Evolutionary conservation across 1,140 invertebrate species (phyloP).

Genomic region (Tribolium madens): DNA sequence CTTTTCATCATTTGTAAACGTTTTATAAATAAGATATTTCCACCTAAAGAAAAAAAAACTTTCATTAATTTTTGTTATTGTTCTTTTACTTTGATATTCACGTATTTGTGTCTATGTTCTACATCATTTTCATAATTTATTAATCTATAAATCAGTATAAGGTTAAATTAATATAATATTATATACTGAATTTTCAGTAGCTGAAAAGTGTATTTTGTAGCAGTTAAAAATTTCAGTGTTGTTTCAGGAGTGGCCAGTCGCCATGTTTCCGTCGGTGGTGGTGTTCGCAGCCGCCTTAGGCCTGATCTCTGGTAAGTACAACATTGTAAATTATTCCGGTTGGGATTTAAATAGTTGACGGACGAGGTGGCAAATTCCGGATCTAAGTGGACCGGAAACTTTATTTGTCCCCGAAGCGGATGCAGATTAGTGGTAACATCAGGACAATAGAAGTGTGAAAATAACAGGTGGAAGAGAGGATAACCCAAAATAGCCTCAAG

Average conservation of each 20-base stretch:
- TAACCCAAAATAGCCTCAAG: background rate
- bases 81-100: too few relatives aligned
- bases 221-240: background rate
- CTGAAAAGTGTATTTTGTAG: too few relatives aligned
- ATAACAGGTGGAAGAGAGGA: background rate
- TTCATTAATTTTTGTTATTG: too few relatives aligned
- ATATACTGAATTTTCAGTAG: too few relatives aligned
- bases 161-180: too few relatives aligned
- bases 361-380: constrained; percentile 30
- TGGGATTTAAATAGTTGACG: constrained; percentile 33
- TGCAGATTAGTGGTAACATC: constrained; percentile 31
- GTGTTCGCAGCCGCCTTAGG: constrained; percentile 34
- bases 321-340: constrained; percentile 13
- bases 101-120: too few relatives aligned
- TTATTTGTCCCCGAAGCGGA: constrained; percentile 31
- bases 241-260: constrained; percentile 7
- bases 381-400: constrained; percentile 30
- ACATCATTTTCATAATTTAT: too few relatives aligned
- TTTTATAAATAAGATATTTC: too few relatives aligned
- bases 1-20: too few relatives aligned
- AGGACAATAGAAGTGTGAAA: constrained; percentile 27
- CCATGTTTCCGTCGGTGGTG: constrained; percentile 17
- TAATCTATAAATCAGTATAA: too few relatives aligned
- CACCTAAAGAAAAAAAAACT: too few relatives aligned
- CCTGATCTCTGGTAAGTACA: constrained; percentile 36